Base-by-base conservation (phyloP, 2,888 invertebrate genomes). In the Diloba caeruleocephala region DNA sequence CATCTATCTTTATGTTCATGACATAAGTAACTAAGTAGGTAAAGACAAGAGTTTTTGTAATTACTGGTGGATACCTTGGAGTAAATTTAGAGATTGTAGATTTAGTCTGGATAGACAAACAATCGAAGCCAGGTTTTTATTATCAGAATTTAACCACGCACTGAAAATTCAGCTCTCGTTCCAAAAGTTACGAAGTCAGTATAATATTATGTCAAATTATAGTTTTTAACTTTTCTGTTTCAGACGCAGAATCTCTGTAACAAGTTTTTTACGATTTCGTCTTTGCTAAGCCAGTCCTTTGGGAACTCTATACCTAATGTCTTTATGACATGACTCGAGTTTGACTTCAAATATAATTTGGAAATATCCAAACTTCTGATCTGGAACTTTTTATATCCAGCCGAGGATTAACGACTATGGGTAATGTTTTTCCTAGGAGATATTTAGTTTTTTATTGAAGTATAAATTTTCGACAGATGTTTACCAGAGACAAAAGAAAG, bases 91-190 rank as follows among this genome's bases (percentile, higher is more conserved):
- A n/a, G n/a, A n/a, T n/a, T n/a, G n/a, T n/a, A n/a, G 4, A 5
- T 2, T 8, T 23, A 21, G 34, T 9, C 7, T 6, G 13, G 23
- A 23, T n/a, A 23, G 15, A 1, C 7, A 21, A 26, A 28, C 21
- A 39, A 28, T 29, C 12, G 7, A 21, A 13, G 10, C 6, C 6
- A 19, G 1, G 21, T n/a, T 50, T 26, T 41, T 12, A 12, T 8
- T 21, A 26, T 10, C 5, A 13, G 6, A 34, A 23, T 21, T 42
- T 43, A 62, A 43, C 29, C 53, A 39, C 0, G 2, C 8, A 13
- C 21, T 34, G 8, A 19, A 26, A 43, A 23, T 26, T 36, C 10
- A 1, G 23, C 12, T 9, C 4, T 1, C 2, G n/a, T 25, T 13
- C 9, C n/a, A 14, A 45, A 56, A 45, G 12, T 26, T 17, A 8